Base-by-base conservation (phyloP, 1,140 invertebrate genomes). In the Metaphire vulgaris region DNA sequence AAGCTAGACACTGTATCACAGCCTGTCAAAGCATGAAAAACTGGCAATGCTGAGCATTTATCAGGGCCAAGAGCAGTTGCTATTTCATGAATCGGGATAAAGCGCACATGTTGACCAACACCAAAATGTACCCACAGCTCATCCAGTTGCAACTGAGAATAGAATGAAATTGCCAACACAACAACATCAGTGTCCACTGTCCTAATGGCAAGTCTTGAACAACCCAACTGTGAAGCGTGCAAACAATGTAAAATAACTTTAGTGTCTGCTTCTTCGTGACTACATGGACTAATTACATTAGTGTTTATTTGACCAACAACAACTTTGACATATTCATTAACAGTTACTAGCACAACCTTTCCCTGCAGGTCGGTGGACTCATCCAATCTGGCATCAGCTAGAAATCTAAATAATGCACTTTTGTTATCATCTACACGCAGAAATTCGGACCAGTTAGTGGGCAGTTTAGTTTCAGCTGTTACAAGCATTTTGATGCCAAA, bases 191-290 rank as follows among this genome's bases (percentile, higher is more conserved):
- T 82, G 41, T 83, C 79, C 74, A 77, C 70, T 66, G 78, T 80
- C 12, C 72, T 74, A 32, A 82, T 76, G 1, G 79, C 28, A 14
- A 80, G 33, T 28, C 73, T 69, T 33, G 26, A 77, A 67, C n/a
- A 26, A 65, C 1, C 81, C 79, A 33, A 74, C 64, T 34, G 15
- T 33, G 29, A 73, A 64, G 33, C 77, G 79, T 83, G 65, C 15
- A 65, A 64, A 6, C 69, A 69, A 78, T 83, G 81, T 21, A 83
- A 21, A 14, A 81, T 21, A 1, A 83, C 74, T 30, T 76, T 65
- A 6, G 76, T 78, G 68, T 83, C 81, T 12, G 81, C 81, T 74
- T 83, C 81, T 75, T 82, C 79, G 66, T 82, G 81, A 56, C 74
- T 78, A 70, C 79, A 80, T n/a, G 81, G 74, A 31, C 70, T 21